These are phyloP conservation scores for Andrena flavipes DNA, from an alignment of 2,888 invertebrate genomes.

Conservation along the genomic window DNA sequence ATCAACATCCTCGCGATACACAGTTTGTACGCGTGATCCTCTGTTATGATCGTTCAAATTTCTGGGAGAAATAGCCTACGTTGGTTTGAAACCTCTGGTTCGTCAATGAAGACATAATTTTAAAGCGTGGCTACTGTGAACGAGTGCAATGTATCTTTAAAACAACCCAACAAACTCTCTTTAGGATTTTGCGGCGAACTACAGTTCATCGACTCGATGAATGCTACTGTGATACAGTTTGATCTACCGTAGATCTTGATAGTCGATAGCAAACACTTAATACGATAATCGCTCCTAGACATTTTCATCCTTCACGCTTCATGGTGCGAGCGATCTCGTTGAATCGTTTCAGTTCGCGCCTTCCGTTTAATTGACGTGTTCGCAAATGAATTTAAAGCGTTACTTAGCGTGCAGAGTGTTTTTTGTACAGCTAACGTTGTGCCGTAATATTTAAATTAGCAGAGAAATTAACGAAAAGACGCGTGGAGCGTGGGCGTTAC, in stretches of 20 bases:
- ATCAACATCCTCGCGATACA: background rate
- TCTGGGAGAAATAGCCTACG: too few species aligned
- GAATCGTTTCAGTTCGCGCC: conserved; percentile 21
- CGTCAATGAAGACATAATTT: too few species aligned
- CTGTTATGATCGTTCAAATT: too few species aligned
- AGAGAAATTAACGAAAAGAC: background rate
- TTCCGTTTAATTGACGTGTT: conserved; percentile 28
- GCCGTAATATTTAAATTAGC: background rate
- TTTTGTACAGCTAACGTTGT: background rate
- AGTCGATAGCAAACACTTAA: background rate
- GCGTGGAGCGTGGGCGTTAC: background rate
- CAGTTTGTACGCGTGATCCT: background rate
- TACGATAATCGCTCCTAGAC: background rate
- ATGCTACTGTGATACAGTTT: background rate
- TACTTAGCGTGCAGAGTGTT: conserved; percentile 1
- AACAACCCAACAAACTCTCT: background rate
- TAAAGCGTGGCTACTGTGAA: too few species aligned
- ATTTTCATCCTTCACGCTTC: conserved; percentile 27
- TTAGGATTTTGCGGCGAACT: background rate
- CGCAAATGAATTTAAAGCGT: conserved; percentile 8
- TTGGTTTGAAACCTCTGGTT: too few species aligned
- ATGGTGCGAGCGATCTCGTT: conserved; percentile 1
- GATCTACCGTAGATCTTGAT: background rate
- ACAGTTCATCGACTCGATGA: background rate
- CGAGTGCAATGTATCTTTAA: too few species aligned